phyloP scores from a whole-genome alignment of 2,113 vertebrate species.

The Beaufortia kweichowensis region DNA sequence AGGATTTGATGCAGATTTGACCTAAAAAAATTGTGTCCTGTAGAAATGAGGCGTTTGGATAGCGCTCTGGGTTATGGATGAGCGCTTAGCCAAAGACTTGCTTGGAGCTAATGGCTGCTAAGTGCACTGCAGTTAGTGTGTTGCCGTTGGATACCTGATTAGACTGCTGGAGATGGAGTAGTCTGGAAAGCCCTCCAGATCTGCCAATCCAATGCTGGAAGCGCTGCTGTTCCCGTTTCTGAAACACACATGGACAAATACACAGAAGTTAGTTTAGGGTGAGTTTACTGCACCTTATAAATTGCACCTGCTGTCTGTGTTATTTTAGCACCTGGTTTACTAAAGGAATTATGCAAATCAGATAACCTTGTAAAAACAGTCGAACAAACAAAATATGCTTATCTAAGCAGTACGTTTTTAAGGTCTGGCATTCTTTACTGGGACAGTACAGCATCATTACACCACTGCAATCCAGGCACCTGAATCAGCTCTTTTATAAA shows the following conservation, averaged over 20 bases:
- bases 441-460: too few relatives aligned
- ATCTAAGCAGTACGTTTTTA: too few relatives aligned
- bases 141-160: slow-evolving; percentile 78
- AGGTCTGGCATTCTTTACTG: too few relatives aligned
- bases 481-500: too few relatives aligned
- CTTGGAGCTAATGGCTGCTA: slow-evolving; percentile 20
- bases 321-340: background rate
- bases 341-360: too few relatives aligned
- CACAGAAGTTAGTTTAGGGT: too few relatives aligned
- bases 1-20: background rate
- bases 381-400: too few relatives aligned
- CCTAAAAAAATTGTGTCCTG: background rate
- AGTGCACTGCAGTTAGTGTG: slow-evolving; percentile 3
- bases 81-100: background rate
- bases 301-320: background rate
- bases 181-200: slow-evolving; percentile 90
- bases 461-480: too few relatives aligned
- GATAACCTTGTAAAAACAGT: too few relatives aligned
- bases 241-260: slow-evolving; percentile 55
- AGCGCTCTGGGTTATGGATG: background rate
- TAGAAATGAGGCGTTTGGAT: background rate
- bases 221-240: slow-evolving; percentile 95
- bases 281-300: background rate
- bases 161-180: slow-evolving; percentile 77
- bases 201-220: slow-evolving; percentile 88